Conservation (phyloP, 2,797 vertebrate genomes). For the Sebastes cheni region DNA sequence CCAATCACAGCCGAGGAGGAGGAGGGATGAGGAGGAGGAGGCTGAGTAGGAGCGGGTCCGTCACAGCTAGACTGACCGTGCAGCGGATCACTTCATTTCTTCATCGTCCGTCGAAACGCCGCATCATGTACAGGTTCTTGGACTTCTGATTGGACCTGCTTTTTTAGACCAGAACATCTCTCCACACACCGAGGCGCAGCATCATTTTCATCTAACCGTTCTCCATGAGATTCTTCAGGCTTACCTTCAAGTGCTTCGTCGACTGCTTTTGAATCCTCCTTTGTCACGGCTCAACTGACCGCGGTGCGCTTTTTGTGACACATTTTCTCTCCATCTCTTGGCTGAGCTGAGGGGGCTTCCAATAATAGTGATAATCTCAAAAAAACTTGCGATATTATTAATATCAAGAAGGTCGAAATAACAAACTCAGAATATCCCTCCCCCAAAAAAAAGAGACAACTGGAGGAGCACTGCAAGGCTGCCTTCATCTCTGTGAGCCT, state of each 20-base stretch:
- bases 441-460: conserved; percentile 31
- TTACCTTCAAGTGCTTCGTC: conserved; percentile 92
- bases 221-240: conserved; percentile 92
- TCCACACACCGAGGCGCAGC: conserved; percentile 58
- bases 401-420: conserved; percentile 35
- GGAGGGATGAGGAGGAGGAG: neutral
- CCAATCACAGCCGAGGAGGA: conserved; percentile 67
- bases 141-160: conserved; percentile 53
- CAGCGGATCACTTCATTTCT: conserved; percentile 41
- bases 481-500: conserved; percentile 50
- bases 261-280: conserved; percentile 87
- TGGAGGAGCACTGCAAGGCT: conserved; percentile 51
- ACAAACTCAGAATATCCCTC: conserved; percentile 39
- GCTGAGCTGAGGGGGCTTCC: conserved; percentile 66
- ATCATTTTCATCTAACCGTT: conserved; percentile 79
- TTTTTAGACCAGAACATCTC: conserved; percentile 17
- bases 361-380: conserved; percentile 42
- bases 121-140: conserved; percentile 53
- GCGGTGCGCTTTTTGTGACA: conserved; percentile 74
- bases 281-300: conserved; percentile 70
- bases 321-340: conserved; percentile 62
- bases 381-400: conserved; percentile 63
- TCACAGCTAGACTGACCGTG: conserved; percentile 43
- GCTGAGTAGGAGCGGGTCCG: conserved; percentile 11
- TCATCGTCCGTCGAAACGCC: conserved; percentile 56